phyloP scores from a whole-genome alignment of 1,140 invertebrate genomes.

The Oppia nitens region DNA sequence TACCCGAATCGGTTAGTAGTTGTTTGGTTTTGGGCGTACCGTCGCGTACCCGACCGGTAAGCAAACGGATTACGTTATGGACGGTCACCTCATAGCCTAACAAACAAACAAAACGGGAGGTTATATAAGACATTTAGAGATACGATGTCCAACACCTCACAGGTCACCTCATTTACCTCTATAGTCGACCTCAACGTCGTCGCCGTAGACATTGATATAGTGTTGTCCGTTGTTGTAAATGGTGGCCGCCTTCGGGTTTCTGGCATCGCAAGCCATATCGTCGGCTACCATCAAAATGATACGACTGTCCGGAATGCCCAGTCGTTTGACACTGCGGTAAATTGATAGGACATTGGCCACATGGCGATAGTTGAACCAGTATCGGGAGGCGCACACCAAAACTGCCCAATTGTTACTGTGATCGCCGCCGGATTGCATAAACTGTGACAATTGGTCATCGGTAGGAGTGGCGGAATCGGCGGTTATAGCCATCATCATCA shows the following conservation, averaged over 20 bases:
- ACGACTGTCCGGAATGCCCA: conserved; percentile 78
- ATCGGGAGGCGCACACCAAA: conserved; percentile 88
- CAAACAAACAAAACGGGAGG: neutral
- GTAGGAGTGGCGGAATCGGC: no score
- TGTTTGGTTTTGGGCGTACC: conserved; percentile 88
- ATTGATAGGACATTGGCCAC: conserved; percentile 96
- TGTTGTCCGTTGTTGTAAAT: conserved; percentile 97
- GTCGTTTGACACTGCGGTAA: conserved; percentile 87
- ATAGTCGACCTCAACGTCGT: conserved; percentile 99
- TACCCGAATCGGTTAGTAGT: conserved; percentile 76
- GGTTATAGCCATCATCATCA: no score
- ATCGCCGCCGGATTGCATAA: neutral
- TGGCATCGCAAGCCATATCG: conserved; percentile 97
- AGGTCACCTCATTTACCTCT: conserved; percentile 56
- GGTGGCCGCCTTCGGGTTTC: conserved; percentile 92
- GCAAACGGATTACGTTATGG: conserved; percentile 89
- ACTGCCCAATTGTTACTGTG: conserved; percentile 90
- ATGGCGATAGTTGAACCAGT: conserved; percentile 99
- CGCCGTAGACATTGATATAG: conserved; percentile 95
- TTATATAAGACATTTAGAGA: neutral
- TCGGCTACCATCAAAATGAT: conserved; percentile 56
- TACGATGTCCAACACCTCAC: neutral
- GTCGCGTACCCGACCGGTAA: conserved; percentile 75
- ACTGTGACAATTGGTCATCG: no score
- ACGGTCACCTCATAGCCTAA: conserved; percentile 59